phyloP scores from a whole-genome alignment of 2,797 vertebrate species.

The Eupleurogrammus muticus region DNA sequence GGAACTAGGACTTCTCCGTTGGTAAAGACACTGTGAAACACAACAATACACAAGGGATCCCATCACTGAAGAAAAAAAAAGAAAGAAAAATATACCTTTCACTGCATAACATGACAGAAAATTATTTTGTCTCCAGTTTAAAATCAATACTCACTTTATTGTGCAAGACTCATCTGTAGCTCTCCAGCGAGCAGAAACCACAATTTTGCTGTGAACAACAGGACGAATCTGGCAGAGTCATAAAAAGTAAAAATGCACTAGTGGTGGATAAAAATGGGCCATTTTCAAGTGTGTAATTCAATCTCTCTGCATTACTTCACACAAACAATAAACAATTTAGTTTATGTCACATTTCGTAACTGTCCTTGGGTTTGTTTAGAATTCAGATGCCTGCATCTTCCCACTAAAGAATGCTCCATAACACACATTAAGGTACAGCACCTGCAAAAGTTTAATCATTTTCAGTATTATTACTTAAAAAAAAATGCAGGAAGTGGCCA shows the following conservation, averaged over 20 bases:
- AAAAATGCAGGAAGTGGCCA: conserved; percentile 12
- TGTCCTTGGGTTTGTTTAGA: background rate
- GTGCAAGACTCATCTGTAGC: conserved; percentile 73
- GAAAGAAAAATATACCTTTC: background rate
- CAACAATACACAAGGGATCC: background rate
- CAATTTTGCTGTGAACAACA: conserved; percentile 83
- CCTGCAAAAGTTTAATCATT: background rate
- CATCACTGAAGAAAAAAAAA: background rate
- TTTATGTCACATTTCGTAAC: background rate
- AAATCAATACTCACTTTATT: conserved; percentile 82
- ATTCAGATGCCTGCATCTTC: background rate
- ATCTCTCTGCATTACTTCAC: conserved; percentile 4
- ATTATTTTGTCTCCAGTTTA: conserved; percentile 31
- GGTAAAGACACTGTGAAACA: conserved; percentile 81
- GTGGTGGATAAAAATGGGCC: background rate
- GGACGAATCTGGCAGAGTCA: conserved; percentile 79
- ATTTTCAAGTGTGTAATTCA: background rate
- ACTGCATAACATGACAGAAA: background rate
- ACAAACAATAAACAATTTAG: background rate
- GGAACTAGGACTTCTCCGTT: conserved; percentile 79
- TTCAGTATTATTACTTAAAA: background rate
- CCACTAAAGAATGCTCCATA: background rate
- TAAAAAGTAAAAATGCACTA: background rate
- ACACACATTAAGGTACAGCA: background rate
- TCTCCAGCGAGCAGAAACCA: conserved; percentile 85